Percentiles rank a stretch among this genome's conserved stretches.
Evolutionary conservation across 2,113 vertebrate species (phyloP).

Genomic region (Apteryx mantelli): DNA sequence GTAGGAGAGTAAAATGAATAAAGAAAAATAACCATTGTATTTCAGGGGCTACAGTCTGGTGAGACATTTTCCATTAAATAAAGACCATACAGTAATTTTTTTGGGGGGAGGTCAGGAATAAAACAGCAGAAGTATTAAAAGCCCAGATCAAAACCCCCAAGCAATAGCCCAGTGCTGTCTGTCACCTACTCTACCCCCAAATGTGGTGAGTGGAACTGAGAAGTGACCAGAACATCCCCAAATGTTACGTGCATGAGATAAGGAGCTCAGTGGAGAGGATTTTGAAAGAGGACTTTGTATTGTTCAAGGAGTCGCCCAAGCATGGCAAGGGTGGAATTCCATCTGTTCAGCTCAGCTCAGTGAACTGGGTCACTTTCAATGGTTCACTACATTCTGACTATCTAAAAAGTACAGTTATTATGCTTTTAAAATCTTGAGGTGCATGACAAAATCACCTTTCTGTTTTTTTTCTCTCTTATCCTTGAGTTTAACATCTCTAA

Average conservation of each 20-base stretch:
- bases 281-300: conserved; percentile 73
- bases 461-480: conserved; percentile 54
- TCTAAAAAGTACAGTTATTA: conserved; percentile 83
- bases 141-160: not conserved
- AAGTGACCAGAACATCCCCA: conserved; percentile 33
- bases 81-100: not conserved
- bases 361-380: conserved; percentile 81
- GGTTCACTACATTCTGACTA: conserved; percentile 81
- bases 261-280: conserved; percentile 50
- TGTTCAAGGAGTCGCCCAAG: conserved; percentile 69
- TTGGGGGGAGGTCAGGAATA: not conserved
- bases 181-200: not conserved
- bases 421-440: conserved; percentile 77
- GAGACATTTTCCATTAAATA: not conserved
- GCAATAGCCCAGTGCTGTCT: not conserved
- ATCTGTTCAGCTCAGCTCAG: conserved; percentile 83
- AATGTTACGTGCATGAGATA: conserved; percentile 22
- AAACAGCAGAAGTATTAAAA: not conserved
- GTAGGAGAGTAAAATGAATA: not conserved
- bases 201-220: not conserved
- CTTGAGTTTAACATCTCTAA: conserved; percentile 50
- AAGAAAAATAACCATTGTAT: not conserved
- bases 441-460: conserved; percentile 63
- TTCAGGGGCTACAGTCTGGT: not conserved
- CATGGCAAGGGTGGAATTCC: conserved; percentile 75